Evolutionary conservation across 2,888 invertebrate species (phyloP), one percentile per base, ranked within the genome.

Genomic region (Therioaphis trifolii): DNA sequence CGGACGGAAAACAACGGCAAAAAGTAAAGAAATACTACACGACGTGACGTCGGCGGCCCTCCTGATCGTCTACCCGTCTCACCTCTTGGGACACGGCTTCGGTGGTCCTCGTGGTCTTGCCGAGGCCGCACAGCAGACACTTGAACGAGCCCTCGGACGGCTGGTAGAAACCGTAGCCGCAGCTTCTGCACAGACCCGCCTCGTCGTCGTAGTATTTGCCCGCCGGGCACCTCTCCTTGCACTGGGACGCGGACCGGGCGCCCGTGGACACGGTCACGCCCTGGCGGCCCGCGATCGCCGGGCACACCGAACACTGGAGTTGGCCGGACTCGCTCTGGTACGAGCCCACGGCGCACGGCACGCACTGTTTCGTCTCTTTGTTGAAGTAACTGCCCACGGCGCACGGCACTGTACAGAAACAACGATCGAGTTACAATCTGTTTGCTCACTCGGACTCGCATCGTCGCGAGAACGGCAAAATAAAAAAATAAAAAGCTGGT

Each of bases 281-380:
- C 3, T 94, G 91, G 86, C 95, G 92, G n/a, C 96, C 96, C 21
- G 96, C 95, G 85, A 97, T 96, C 4, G 92, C 91, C 0, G 98
- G 97, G 89, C 99, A 99, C 74, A 94, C 91, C 72, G 93, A 94
- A 89, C 99, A 99, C 87, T 94, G 94, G 68, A 94, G 89, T 88
- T 97, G 96, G 0, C 97, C 97, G 2, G 94, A 92, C 89, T 97
- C 96, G 85, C 97, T 96, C 89, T 98, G 98, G 89, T 97, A 99
- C 0, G 93, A 94, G 85, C 98, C 98, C 61, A 94, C 90, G 0
- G 95, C 94, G 87, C 98, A 98, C 35, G 94, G 92, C 66, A 93
- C 90, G 88, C 98, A 98, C 24, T 92, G 91, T 87, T 94, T 93
- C 85, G 93, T 93, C 5, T 92, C 92, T 66, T 92, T 91, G 86